Conservation (phyloP, 1,140 invertebrate genomes). For the Lysiphlebus fabarum region DNA sequence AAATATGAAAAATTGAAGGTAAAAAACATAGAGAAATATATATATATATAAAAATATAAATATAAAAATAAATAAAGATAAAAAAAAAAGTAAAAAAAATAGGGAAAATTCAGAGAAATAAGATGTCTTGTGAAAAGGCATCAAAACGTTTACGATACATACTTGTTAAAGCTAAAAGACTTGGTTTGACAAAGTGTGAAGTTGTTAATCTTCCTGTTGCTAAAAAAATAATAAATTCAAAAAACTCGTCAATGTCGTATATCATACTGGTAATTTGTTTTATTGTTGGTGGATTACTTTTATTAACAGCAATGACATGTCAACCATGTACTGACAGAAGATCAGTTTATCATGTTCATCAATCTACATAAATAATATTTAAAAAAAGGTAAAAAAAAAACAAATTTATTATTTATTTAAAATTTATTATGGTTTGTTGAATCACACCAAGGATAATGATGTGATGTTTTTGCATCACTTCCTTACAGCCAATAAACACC, state of each 20-base stretch:
- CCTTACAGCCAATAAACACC: too few species aligned
- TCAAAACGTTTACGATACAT: constrained; percentile 36
- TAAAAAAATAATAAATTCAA: constrained; percentile 30
- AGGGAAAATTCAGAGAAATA: constrained; percentile 8
- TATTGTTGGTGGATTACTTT: constrained; percentile 28
- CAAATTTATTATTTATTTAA: neutral
- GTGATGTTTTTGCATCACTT: constrained; percentile 5
- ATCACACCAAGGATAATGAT: constrained; percentile 32
- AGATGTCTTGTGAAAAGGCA: constrained; percentile 42
- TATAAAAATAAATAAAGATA: too few species aligned
- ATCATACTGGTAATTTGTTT: constrained; percentile 31
- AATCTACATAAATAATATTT: neutral
- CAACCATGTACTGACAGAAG: constrained; percentile 30
- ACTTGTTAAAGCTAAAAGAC: constrained; percentile 35
- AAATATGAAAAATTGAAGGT: too few species aligned
- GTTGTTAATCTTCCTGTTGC: constrained; percentile 34
- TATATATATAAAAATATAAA: too few species aligned
- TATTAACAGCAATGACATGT: constrained; percentile 32
- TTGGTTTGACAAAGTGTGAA: constrained; percentile 36
- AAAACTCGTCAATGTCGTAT: constrained; percentile 29
- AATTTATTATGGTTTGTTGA: constrained; percentile 35
- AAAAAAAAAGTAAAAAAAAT: neutral
- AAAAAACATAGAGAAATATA: too few species aligned
- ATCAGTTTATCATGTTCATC: constrained; percentile 22
- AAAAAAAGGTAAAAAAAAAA: neutral